These are phyloP conservation scores for Grammomys dolichurus DNA, from an alignment of 2,113 vertebrate species.

Conservation along the genomic window DNA sequence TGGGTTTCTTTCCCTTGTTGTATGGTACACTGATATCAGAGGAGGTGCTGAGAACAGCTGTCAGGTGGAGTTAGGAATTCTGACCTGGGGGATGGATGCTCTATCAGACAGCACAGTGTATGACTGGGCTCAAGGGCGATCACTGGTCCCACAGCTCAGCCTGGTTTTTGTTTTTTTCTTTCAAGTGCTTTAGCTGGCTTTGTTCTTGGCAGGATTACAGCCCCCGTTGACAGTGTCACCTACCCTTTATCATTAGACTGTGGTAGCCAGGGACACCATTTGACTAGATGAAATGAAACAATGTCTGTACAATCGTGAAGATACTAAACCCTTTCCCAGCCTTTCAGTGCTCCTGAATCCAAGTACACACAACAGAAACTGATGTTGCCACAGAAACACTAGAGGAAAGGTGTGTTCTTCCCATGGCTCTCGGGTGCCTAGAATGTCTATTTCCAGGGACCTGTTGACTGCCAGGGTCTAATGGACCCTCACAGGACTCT, in stretches of 20 bases:
- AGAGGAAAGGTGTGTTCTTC: not conserved
- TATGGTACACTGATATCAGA: not conserved
- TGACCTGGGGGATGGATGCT: not conserved
- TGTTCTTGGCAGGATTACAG: not conserved
- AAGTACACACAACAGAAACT: not conserved
- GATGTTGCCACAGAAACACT: not conserved
- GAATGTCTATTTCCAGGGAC: not conserved
- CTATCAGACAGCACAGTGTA: fast-evolving
- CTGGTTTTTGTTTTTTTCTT: not conserved
- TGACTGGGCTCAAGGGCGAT: too few species aligned
- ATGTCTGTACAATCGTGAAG: not conserved
- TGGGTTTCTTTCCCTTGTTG: not conserved
- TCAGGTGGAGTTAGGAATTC: not conserved
- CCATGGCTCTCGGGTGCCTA: not conserved
- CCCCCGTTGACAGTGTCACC: not conserved
- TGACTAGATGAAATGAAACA: not conserved
- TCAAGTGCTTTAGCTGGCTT: not conserved
- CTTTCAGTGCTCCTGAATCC: not conserved
- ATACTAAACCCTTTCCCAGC: not conserved
- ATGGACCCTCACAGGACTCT: not conserved
- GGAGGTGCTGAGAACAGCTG: not conserved
- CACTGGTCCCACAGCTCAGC: not conserved
- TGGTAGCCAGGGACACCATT: slow-evolving; percentile 1
- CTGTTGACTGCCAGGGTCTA: not conserved
- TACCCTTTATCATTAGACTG: not conserved